These are phyloP conservation scores for Muscina levida DNA, from an alignment of 2,888 invertebrate species.

Conservation along the genomic window DNA sequence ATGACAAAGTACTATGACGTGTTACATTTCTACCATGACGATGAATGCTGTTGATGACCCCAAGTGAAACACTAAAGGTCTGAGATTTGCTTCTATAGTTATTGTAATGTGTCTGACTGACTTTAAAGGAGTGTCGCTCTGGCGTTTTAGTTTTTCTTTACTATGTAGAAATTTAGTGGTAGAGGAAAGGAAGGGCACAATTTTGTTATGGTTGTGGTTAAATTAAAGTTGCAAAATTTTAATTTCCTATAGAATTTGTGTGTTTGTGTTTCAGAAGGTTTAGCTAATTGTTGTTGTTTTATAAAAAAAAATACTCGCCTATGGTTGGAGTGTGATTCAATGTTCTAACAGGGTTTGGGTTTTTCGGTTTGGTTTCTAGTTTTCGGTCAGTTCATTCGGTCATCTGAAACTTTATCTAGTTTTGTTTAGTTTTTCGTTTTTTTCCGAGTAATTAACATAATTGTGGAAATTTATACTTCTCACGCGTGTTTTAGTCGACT, in stretches of 20 bases:
- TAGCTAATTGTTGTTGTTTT: too few relatives aligned
- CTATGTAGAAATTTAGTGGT: too few relatives aligned
- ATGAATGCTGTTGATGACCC: slow-evolving; percentile 25
- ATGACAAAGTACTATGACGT: slow-evolving; percentile 35
- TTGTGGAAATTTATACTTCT: slow-evolving; percentile 48
- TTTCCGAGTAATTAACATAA: slow-evolving; percentile 45
- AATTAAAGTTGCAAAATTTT: too few relatives aligned
- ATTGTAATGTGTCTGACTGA: neutral
- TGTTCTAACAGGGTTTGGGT: slow-evolving; percentile 7
- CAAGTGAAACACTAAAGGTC: neutral
- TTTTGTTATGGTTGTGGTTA: too few relatives aligned
- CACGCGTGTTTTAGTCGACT: slow-evolving; percentile 28
- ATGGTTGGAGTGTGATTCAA: neutral
- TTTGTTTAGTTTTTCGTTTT: too few relatives aligned
- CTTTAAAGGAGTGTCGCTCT: slow-evolving; percentile 28
- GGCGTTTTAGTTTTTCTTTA: neutral
- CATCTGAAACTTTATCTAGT: too few relatives aligned
- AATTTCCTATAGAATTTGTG: too few relatives aligned
- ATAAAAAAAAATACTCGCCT: neutral
- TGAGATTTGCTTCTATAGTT: too few relatives aligned
- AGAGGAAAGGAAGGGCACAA: too few relatives aligned
- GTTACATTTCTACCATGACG: slow-evolving; percentile 15
- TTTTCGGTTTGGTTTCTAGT: neutral
- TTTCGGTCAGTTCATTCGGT: too few relatives aligned
- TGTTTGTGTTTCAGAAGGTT: too few relatives aligned